Evolutionary conservation across 2,113 vertebrate species (phyloP).

Genomic region (Carettochelys insculpta): DNA sequence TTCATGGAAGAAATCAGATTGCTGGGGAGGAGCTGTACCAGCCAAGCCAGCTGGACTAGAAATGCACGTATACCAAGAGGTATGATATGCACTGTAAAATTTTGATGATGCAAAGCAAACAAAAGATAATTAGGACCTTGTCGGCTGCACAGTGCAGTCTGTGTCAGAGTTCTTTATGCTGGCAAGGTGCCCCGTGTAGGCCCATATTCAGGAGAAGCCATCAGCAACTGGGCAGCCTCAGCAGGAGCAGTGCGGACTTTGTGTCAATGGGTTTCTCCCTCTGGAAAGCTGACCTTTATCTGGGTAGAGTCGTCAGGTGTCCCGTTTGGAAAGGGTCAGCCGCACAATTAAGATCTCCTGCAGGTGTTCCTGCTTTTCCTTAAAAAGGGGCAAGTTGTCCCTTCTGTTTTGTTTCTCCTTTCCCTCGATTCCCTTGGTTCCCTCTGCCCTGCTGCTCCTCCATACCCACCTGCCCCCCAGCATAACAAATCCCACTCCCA

Average conservation of each 20-base stretch:
- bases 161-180: neutral
- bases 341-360: no score
- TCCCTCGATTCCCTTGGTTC: no score
- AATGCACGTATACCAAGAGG: neutral
- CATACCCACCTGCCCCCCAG: no score
- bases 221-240: neutral
- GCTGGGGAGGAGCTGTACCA: neutral
- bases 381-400: no score
- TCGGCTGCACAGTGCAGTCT: fast-evolving
- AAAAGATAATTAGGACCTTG: neutral
- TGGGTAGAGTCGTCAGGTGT: no score
- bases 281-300: neutral
- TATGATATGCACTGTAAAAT: neutral
- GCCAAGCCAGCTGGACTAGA: neutral
- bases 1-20: neutral
- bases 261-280: neutral
- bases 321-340: no score
- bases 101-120: neutral
- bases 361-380: no score
- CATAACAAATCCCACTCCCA: no score
- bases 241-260: neutral
- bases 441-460: no score
- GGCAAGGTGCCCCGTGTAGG: fast-evolving
- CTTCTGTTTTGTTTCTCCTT: no score
- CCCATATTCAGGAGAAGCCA: neutral